These are phyloP conservation scores for Xanthia icteritia DNA, from an alignment of 2,888 invertebrate genomes.

Conservation along the genomic window DNA sequence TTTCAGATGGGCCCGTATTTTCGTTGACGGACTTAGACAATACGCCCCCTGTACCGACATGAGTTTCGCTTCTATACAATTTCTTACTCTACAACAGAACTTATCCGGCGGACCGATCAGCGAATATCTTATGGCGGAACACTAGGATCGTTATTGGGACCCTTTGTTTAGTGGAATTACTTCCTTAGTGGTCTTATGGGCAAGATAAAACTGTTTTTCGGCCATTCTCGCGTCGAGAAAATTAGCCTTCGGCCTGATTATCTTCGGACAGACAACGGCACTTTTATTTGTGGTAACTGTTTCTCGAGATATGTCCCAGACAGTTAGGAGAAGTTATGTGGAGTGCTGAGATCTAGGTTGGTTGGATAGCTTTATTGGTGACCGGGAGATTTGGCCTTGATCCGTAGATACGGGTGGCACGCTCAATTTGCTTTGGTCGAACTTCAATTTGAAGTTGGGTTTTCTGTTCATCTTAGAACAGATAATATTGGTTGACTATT, in stretches of 20 bases:
- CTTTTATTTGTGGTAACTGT: constrained; percentile 74
- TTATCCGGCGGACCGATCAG: constrained; percentile 78
- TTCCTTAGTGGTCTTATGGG: constrained; percentile 84
- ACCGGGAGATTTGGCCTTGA: constrained; percentile 21
- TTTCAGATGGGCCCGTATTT: too few species aligned
- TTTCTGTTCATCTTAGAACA: constrained; percentile 6
- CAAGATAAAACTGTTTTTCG: constrained; percentile 83
- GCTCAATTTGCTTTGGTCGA: constrained; percentile 30
- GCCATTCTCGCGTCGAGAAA: constrained; percentile 73
- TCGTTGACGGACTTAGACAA: too few species aligned
- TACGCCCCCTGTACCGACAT: neutral
- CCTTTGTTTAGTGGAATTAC: constrained; percentile 85
- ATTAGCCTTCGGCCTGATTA: constrained; percentile 80
- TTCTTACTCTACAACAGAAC: constrained; percentile 43
- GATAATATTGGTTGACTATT: neutral
- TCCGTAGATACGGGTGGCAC: constrained; percentile 14
- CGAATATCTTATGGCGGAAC: constrained; percentile 74
- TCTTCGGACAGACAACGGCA: constrained; percentile 65
- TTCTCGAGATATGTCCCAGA: constrained; percentile 58
- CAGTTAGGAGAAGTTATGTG: constrained; percentile 58
- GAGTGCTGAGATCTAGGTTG: constrained; percentile 50
- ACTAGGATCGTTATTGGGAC: constrained; percentile 75
- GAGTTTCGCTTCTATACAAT: constrained; percentile 15
- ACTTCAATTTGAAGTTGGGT: constrained; percentile 22
- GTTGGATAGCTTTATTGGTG: constrained; percentile 41